Conservation (phyloP, 1,140 invertebrate genomes). For the Drosophila baimaii region DNA sequence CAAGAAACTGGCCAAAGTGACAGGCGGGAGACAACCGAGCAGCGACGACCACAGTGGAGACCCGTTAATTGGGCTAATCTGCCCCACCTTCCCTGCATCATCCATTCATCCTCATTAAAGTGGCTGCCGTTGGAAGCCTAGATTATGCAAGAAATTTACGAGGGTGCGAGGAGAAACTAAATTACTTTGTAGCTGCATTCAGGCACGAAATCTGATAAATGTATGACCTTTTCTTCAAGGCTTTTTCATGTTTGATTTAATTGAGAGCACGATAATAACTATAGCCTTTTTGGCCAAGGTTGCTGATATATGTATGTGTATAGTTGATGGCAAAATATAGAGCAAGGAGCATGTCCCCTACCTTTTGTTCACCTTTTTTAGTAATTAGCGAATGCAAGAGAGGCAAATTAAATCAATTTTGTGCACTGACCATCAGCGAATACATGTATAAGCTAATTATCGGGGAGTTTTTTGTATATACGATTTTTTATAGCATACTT, state of each 20-base stretch:
- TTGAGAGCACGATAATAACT: not conserved
- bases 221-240: conserved; percentile 15
- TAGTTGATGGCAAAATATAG: not conserved
- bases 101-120: conserved; percentile 8
- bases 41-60: conserved; percentile 27
- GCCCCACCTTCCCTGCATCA: not conserved
- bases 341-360: not conserved
- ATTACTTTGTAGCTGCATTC: conserved; percentile 27
- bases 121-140: conserved; percentile 12
- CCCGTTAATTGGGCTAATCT: conserved; percentile 40
- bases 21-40: conserved; percentile 28
- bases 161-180: conserved; percentile 6
- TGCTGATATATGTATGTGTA: not conserved
- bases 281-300: conserved; percentile 4
- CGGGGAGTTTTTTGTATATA: not conserved
- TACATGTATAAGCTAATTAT: conserved; percentile 12
- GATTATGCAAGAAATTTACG: not conserved
- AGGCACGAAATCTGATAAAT: conserved; percentile 33
- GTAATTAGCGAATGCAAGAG: not conserved
- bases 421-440: not conserved
- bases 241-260: conserved; percentile 1
- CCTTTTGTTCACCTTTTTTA: not conserved
- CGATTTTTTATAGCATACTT: not conserved
- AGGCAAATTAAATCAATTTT: conserved; percentile 18
- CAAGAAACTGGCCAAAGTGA: conserved; percentile 35